Conservation (phyloP, 2,113 vertebrate genomes). For the Larimichthys polyactis region DNA sequence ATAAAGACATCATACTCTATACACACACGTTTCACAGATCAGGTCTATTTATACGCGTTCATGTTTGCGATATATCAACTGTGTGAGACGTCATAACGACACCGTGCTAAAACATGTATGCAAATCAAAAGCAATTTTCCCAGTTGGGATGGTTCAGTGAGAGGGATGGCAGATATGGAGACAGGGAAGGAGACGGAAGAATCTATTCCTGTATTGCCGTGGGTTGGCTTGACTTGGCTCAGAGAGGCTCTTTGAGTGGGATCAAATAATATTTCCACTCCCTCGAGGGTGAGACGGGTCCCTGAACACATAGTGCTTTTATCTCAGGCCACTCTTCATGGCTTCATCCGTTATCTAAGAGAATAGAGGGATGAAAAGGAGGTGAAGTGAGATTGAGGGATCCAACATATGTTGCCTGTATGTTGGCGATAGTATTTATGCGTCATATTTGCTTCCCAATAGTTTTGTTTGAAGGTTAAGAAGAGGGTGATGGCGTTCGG, state of each 20-base stretch:
- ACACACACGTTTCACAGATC: neutral
- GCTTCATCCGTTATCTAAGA: slow-evolving; percentile 28
- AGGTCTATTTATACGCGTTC: neutral
- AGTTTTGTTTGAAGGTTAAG: slow-evolving; percentile 33
- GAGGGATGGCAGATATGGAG: slow-evolving; percentile 16
- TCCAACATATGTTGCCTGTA: slow-evolving; percentile 39
- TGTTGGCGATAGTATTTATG: slow-evolving; percentile 43
- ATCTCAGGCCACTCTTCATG: slow-evolving; percentile 67
- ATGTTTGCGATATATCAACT: neutral
- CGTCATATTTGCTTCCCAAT: slow-evolving; percentile 12
- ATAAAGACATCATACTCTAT: neutral
- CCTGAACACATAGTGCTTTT: slow-evolving; percentile 67
- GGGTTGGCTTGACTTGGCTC: slow-evolving; percentile 60
- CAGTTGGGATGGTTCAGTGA: slow-evolving; percentile 17
- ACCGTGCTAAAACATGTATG: neutral
- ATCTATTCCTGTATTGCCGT: slow-evolving; percentile 73
- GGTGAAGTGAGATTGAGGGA: slow-evolving; percentile 31
- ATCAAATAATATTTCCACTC: slow-evolving; percentile 74
- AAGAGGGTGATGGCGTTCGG: neutral
- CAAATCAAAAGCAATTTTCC: slow-evolving; percentile 46
- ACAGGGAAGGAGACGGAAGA: slow-evolving; percentile 35
- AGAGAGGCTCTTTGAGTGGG: slow-evolving; percentile 66
- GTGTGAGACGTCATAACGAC: neutral
- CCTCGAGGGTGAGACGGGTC: slow-evolving; percentile 60
- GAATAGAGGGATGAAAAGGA: slow-evolving; percentile 44